phyloP scores from a whole-genome alignment of 2,888 invertebrate species.

The Nomada ferruginata region DNA sequence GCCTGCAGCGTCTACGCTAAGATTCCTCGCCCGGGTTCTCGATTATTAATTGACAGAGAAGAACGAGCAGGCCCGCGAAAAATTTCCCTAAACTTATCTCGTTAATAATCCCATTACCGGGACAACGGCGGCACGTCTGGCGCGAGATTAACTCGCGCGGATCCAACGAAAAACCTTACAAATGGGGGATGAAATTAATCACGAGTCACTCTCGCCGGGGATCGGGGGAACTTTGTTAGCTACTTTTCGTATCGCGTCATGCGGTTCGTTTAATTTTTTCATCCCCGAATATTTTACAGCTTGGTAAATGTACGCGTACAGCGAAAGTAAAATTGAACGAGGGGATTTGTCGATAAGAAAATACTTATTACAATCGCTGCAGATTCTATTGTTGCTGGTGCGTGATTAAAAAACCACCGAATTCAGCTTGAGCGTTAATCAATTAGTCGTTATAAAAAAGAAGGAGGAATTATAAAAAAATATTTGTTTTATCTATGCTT shows the following conservation, averaged over 20 bases:
- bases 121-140: slow-evolving; percentile 16
- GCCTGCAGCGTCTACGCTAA: slow-evolving; percentile 9
- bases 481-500: too few species aligned
- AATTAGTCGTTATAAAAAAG: too few species aligned
- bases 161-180: slow-evolving; percentile 23
- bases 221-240: slow-evolving; percentile 21
- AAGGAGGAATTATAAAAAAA: too few species aligned
- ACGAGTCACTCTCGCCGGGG: not conserved
- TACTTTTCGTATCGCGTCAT: not conserved
- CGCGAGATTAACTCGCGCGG: slow-evolving; percentile 42
- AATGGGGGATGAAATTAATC: slow-evolving; percentile 41
- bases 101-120: slow-evolving; percentile 64
- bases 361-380: too few species aligned
- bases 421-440: too few species aligned
- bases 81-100: slow-evolving; percentile 65
- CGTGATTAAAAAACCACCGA: too few species aligned
- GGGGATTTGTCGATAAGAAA: too few species aligned
- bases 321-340: too few species aligned
- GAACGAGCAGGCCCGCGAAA: slow-evolving; percentile 34
- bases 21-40: slow-evolving; percentile 37
- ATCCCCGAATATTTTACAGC: too few species aligned
- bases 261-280: not conserved
- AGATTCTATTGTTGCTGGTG: too few species aligned
- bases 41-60: slow-evolving; percentile 68
- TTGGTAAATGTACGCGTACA: too few species aligned